phyloP scores from a whole-genome alignment of 2,797 vertebrate species.

The Bradypodion ventrale region DNA sequence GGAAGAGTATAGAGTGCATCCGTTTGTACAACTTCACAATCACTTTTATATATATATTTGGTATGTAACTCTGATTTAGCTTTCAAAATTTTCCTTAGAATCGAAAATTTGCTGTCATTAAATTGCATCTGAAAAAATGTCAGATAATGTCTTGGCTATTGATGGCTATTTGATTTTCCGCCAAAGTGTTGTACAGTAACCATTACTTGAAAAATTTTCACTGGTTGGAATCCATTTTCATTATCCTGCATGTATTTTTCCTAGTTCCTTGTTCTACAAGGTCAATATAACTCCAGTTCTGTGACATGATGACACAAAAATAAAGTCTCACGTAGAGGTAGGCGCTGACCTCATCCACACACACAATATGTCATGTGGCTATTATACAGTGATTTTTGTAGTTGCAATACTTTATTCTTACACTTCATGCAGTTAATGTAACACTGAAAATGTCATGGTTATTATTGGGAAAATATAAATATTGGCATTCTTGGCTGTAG shows the following conservation, averaged over 20 bases:
- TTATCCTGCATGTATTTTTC: neutral
- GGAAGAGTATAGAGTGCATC: neutral
- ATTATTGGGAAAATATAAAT: slow-evolving; percentile 60
- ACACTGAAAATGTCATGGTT: slow-evolving; percentile 64
- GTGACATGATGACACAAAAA: slow-evolving; percentile 17
- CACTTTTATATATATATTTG: slow-evolving; percentile 13
- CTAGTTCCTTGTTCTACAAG: neutral
- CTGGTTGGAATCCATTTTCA: slow-evolving; percentile 6
- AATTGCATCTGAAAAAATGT: slow-evolving; percentile 40
- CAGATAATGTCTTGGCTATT: neutral
- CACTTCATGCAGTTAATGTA: slow-evolving; percentile 58
- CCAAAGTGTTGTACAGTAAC: neutral
- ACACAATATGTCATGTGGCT: neutral
- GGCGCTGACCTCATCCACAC: slow-evolving; percentile 2
- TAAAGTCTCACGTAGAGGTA: slow-evolving; percentile 16
- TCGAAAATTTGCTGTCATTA: slow-evolving; percentile 30
- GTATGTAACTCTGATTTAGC: slow-evolving; percentile 13
- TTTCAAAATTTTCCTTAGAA: slow-evolving; percentile 39
- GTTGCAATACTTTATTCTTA: slow-evolving; percentile 43
- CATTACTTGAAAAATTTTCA: slow-evolving; percentile 1
- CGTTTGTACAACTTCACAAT: slow-evolving; percentile 9
- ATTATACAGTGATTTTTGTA: slow-evolving; percentile 37
- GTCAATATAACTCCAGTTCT: slow-evolving; percentile 12
- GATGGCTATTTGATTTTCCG: slow-evolving; percentile 12
- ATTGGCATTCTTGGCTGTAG: slow-evolving; percentile 53